A percentile compares a stretch with the other conserved stretches of the same genome.
Conservation (phyloP, 2,113 vertebrate species). For the Archocentrus centrarchus region DNA sequence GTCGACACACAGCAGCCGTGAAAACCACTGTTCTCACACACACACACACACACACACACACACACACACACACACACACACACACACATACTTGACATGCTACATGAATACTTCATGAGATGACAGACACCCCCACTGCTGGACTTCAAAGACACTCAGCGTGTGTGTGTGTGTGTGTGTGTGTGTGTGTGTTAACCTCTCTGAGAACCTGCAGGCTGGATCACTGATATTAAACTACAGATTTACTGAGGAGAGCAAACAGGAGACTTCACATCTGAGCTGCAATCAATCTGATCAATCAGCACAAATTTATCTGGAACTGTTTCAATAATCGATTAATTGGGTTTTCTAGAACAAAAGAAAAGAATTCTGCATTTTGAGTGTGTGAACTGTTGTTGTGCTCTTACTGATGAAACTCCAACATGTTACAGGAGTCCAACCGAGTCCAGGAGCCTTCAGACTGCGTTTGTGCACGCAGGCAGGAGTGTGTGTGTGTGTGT, state of each 20-base stretch:
- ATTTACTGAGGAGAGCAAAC: not conserved
- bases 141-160: slow-evolving; percentile 71
- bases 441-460: too few species aligned
- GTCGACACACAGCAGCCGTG: slow-evolving; percentile 63
- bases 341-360: too few species aligned
- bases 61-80: not conserved
- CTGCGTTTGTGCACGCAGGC: too few species aligned
- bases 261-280: not conserved
- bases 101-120: slow-evolving; percentile 78
- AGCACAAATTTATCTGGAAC: not conserved
- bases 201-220: slow-evolving; percentile 9
- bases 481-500: too few species aligned
- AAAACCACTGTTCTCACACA: slow-evolving; percentile 37
- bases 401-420: too few species aligned
- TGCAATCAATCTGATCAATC: not conserved
- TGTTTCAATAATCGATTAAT: not conserved
- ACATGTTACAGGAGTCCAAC: too few species aligned
- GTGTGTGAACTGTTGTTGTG: too few species aligned
- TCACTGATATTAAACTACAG: not conserved
- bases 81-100: slow-evolving; percentile 47
- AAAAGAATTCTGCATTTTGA: too few species aligned
- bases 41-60: not conserved
- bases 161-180: slow-evolving; percentile 17
- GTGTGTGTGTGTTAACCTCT: slow-evolving; percentile 2
- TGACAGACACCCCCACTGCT: slow-evolving; percentile 47